These are phyloP conservation scores for Pachyrhynchus sulphureomaculatus DNA, from an alignment of 1,140 invertebrate species.

Conservation along the genomic window DNA sequence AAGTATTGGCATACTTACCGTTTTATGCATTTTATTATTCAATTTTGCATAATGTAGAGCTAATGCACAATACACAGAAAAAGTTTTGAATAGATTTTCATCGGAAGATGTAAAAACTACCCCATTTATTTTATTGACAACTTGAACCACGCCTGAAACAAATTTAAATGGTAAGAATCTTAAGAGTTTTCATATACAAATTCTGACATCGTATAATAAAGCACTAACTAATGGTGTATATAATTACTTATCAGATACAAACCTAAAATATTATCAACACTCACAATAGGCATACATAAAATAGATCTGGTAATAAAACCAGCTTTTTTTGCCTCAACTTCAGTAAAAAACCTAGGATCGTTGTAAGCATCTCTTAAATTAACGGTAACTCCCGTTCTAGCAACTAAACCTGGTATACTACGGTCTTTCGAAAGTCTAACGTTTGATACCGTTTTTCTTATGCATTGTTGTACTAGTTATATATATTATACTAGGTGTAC, in stretches of 20 bases:
- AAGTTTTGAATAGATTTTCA: constrained; percentile 55
- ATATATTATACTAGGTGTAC: too few relatives aligned
- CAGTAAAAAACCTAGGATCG: constrained; percentile 55
- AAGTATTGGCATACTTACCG: too few relatives aligned
- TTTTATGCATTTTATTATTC: constrained; percentile 31
- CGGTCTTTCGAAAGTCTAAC: constrained; percentile 53
- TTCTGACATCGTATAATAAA: too few relatives aligned
- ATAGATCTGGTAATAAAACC: constrained; percentile 56
- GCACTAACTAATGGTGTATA: too few relatives aligned
- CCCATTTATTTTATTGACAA: constrained; percentile 56
- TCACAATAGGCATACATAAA: constrained; percentile 56
- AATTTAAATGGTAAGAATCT: constrained; percentile 6
- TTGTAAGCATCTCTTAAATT: constrained; percentile 57
- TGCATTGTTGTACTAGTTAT: constrained; percentile 45
- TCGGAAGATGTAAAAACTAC: constrained; percentile 54
- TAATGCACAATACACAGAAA: constrained; percentile 51
- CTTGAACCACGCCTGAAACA: constrained; percentile 55
- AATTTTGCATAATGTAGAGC: constrained; percentile 35
- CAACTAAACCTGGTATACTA: constrained; percentile 54
- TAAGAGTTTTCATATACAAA: too few relatives aligned
- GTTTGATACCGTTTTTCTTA: constrained; percentile 55
- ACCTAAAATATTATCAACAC: constrained; percentile 57
- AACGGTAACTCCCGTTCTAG: constrained; percentile 50
- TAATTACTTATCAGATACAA: too few relatives aligned
- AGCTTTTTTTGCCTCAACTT: constrained; percentile 54